Base-by-base conservation (phyloP, 2,888 invertebrate genomes). In the Eristalis intricaria region DNA sequence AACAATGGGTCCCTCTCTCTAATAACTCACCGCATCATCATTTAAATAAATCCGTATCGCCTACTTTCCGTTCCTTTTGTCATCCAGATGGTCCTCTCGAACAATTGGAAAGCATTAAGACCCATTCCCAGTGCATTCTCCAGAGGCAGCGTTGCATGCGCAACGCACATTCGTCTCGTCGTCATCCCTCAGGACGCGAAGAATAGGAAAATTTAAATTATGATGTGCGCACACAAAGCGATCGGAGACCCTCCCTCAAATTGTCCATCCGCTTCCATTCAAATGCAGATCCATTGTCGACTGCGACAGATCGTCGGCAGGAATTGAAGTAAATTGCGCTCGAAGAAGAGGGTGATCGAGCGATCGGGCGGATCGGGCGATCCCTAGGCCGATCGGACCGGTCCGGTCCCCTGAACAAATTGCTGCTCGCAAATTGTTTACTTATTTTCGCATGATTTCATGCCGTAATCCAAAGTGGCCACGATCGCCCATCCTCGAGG, bases 241-340 rank as follows among this genome's bases (percentile, higher is more conserved):
- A 40, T 50, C 38, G 38, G 29, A 38, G 79, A 73, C 40, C 87
- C 87, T 77, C 79, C 87, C 83, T 83, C 71, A 58, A 73, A 50
- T 74, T 84, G 84, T 73, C 84, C 87, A 87, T 84, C 79, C 69
- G 58, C 71, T 76, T 76, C 43, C 68, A 80, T 84, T 40, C 68
- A 76, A 79, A 84, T 87, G 76, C 87, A 70, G 71, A 80, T 69
- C 84, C 84, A 80, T 87, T 87, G 87, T 87, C 76, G 76, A 32
- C 22, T 40, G 23, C 26, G 60, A 60, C 26, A 50, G 13, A 40
- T 40, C 61, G 10, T 38, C 19, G 35, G 56, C 40, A 71, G 40
- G 66, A 64, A 86, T 65, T 8, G 70, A 76, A 75, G 23, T 23
- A 70, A 70, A 76, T 80, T 75, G 65, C 70, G 22, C 71, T 76